Base-by-base conservation (phyloP, 1,140 invertebrate species). In the Orius insidiosus region DNA sequence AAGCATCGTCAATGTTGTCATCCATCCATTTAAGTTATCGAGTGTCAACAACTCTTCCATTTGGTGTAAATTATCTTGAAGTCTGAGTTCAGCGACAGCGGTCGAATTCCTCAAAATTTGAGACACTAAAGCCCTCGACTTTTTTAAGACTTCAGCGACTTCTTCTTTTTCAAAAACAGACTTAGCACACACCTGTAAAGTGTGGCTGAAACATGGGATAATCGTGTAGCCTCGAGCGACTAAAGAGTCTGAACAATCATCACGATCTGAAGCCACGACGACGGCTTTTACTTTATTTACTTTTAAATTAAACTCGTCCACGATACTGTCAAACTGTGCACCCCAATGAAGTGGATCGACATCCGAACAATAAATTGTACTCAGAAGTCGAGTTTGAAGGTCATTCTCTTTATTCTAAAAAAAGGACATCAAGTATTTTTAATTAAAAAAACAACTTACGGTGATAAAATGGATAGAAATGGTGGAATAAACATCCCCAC, bases 1-100 rank as follows among this genome's bases (percentile, higher is more conserved):
- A 1, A 71, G 45, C 68, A 70, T 70, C 2, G 59, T 61, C 38
- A 69, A 68, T 0, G 69, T 70, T 2, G 67, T 64, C 9, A 62
- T 65, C 69, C 69, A 71, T 18, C 66, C 57, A 16, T 55, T 39
- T 3, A 63, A 62, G 54, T 66, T 67, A 55, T 70, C 68, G 34
- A 62, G 57, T 4, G 57, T 19, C 48, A 70, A 53, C 5, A 52
- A 39, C 48, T 59, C 63, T 38, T 68, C 67, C 5, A 15, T 16
- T 58, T 66, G 60, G 15, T 61, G 48, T 11, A 63, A 51, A 53
- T 65, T 64, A 50, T 69, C 67, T 51, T 68, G 66, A 48, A 66
- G 55, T 30, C 52, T 45, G 3, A 69, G 51, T 10, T 60, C 53
- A 24, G 58, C 52, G 5, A 55, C 55, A 3, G 60, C 62, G 11